Percentiles rank a stretch among this genome's conserved stretches.
Conservation (phyloP, 2,888 invertebrate species). For the Eristalis tenax region DNA sequence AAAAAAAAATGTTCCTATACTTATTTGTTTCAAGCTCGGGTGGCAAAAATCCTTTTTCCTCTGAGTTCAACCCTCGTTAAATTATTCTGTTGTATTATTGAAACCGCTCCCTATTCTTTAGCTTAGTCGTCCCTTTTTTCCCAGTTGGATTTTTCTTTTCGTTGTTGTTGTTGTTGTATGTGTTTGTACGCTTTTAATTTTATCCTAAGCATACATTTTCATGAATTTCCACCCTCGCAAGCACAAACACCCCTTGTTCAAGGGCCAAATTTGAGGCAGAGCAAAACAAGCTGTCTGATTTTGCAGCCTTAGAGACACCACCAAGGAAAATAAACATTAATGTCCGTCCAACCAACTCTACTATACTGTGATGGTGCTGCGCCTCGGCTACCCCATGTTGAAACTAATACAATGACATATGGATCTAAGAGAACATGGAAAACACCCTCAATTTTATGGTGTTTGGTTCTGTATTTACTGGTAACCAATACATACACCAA, state of each 20-base stretch:
- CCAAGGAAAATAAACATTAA: background rate
- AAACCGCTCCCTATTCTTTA: conserved; percentile 52
- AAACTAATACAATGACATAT: conserved; percentile 1
- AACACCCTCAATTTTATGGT: conserved; percentile 39
- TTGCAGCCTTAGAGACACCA: conserved; percentile 12
- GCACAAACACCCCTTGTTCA: background rate
- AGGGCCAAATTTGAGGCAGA: background rate
- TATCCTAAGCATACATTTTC: conserved; percentile 27
- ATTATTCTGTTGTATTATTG: conserved; percentile 25
- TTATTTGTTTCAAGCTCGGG: background rate
- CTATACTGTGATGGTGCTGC: too few species aligned
- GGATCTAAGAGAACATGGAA: conserved; percentile 6
- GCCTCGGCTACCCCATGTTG: too few species aligned
- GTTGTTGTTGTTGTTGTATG: background rate
- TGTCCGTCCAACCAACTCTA: background rate
- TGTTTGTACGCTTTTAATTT: conserved; percentile 34
- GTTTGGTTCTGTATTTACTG: background rate
- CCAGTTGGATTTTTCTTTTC: background rate
- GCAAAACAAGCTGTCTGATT: conserved; percentile 16
- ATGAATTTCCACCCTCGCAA: conserved; percentile 26
- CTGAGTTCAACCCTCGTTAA: conserved; percentile 26
- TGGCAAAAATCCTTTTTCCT: background rate
- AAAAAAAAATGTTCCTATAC: background rate
- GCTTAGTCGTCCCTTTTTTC: conserved; percentile 1
- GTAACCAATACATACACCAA: background rate